phyloP scores from a whole-genome alignment of 2,113 vertebrate species.

The Tringa solitaria region DNA sequence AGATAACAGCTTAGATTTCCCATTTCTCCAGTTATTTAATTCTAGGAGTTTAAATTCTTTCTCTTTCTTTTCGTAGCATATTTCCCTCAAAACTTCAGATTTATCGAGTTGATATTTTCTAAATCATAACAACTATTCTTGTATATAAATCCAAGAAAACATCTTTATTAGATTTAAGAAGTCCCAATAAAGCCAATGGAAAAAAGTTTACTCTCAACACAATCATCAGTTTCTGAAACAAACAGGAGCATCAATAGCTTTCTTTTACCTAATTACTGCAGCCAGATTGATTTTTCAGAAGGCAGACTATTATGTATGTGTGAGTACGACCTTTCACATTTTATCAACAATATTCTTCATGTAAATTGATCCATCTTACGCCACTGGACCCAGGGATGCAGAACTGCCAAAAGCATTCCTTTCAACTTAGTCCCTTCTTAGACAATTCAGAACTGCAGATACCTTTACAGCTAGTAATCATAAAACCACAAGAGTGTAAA shows the following conservation, averaged over 20 bases:
- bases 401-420: conserved; percentile 5
- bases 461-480: neutral
- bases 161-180: neutral
- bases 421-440: conserved; percentile 1
- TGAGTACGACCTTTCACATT: conserved; percentile 26
- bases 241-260: neutral
- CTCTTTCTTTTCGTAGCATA: neutral
- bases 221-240: neutral
- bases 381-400: neutral
- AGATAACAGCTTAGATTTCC: neutral
- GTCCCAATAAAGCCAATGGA: neutral
- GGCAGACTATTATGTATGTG: neutral
- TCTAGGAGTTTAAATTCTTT: neutral
- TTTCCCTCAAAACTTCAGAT: neutral
- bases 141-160: neutral
- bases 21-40: neutral
- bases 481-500: conserved; percentile 31
- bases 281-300: conserved; percentile 38
- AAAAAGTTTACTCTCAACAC: neutral
- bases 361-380: conserved; percentile 7
- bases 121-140: neutral
- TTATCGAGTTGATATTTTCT: neutral
- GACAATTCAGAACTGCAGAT: neutral
- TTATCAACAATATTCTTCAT: conserved; percentile 33
- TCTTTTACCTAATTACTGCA: neutral